These are phyloP conservation scores for Microchirus variegatus DNA, from an alignment of 2,797 vertebrate genomes.

Conservation along the genomic window DNA sequence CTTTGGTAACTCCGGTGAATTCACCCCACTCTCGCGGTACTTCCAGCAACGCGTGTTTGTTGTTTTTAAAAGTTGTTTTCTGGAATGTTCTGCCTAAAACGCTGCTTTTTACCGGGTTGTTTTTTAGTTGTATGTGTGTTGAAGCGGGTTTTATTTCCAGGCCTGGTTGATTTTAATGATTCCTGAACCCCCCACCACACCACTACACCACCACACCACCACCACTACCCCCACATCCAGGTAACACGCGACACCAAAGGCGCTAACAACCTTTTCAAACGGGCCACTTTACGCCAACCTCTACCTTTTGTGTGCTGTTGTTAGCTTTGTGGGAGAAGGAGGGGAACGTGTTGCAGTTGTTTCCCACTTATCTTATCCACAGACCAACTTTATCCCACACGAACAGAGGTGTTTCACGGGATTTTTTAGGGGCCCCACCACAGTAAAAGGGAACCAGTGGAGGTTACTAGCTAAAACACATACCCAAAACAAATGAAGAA, in stretches of 20 bases:
- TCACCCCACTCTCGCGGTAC: background rate
- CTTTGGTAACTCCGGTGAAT: background rate
- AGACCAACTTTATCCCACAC: too few relatives aligned
- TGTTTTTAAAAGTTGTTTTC: slow-evolving; percentile 28
- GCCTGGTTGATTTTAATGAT: background rate
- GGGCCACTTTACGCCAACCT: slow-evolving; percentile 48
- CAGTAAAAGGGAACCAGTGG: too few relatives aligned
- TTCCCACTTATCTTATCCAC: too few relatives aligned
- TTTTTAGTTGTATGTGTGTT: background rate
- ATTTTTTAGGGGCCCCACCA: too few relatives aligned
- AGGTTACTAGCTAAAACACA: too few relatives aligned
- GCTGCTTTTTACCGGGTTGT: background rate
- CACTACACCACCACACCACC: slow-evolving; percentile 20
- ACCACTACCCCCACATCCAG: slow-evolving; percentile 55
- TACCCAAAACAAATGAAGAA: too few relatives aligned
- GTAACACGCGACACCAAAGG: slow-evolving; percentile 50
- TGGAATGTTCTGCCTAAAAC: slow-evolving; percentile 2
- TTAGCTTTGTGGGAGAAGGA: slow-evolving; percentile 3
- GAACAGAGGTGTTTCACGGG: too few relatives aligned
- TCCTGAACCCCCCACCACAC: background rate
- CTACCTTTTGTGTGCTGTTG: slow-evolving; percentile 45
- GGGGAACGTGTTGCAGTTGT: too few relatives aligned
- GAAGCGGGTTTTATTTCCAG: slow-evolving; percentile 9
- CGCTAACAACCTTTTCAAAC: slow-evolving; percentile 55
- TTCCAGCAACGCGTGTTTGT: slow-evolving; percentile 1